Conservation (phyloP, 2,888 invertebrate genomes). For the Acanthosepion esculentum region DNA sequence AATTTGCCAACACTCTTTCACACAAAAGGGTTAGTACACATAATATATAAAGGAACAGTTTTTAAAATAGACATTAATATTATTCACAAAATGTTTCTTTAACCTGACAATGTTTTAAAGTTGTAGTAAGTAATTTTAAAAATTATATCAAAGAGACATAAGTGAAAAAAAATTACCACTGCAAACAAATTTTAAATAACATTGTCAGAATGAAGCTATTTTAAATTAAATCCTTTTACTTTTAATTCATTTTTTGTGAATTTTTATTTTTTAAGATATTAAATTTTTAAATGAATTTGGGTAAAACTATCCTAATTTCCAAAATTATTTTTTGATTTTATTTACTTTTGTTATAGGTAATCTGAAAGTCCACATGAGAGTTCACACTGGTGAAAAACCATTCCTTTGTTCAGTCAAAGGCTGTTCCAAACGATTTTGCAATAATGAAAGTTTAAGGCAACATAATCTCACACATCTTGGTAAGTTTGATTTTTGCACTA, state of each 20-base stretch:
- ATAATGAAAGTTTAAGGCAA: conserved; percentile 66
- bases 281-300: too few species aligned
- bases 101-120: too few species aligned
- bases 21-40: background rate
- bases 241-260: too few species aligned
- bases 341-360: conserved; percentile 61
- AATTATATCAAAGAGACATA: too few species aligned
- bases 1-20: conserved; percentile 14
- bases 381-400: conserved; percentile 66
- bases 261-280: too few species aligned
- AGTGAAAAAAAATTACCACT: too few species aligned
- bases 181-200: too few species aligned
- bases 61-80: background rate
- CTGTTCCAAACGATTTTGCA: conserved; percentile 67
- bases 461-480: conserved; percentile 69
- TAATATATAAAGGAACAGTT: too few species aligned
- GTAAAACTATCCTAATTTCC: background rate
- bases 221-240: too few species aligned
- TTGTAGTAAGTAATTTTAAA: too few species aligned
- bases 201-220: too few species aligned
- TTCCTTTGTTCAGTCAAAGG: conserved; percentile 65
- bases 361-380: conserved; percentile 66
- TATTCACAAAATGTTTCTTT: too few species aligned
- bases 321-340: background rate
- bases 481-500: conserved; percentile 51